Percentiles rank a stretch among this genome's conserved stretches.
phyloP scores from a whole-genome alignment of 2,113 vertebrate species.

The Sitta europaea region DNA sequence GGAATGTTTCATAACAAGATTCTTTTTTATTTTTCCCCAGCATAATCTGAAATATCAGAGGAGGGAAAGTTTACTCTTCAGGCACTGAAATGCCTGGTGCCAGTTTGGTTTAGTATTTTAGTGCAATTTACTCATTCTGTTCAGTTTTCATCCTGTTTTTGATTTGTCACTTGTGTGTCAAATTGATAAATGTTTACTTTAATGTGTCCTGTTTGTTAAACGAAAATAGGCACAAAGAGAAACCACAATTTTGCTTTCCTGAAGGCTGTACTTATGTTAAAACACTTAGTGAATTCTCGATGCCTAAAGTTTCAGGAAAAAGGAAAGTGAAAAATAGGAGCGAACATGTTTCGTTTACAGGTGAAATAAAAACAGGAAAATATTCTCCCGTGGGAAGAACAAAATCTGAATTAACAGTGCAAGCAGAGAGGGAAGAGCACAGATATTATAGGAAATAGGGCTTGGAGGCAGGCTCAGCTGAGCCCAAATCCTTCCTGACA shows the following conservation, averaged over 20 bases:
- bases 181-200: background rate
- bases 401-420: background rate
- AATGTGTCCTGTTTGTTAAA: background rate
- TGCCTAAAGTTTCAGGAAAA: background rate
- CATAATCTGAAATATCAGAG: background rate
- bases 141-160: background rate
- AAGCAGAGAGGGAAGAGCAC: background rate
- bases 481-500: conserved; percentile 24
- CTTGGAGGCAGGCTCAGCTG: conserved; percentile 12
- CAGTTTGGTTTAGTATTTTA: background rate
- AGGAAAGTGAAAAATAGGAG: background rate
- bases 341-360: background rate
- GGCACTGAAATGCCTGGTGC: background rate
- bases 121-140: background rate
- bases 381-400: accelerated
- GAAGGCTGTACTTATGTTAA: background rate
- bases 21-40: accelerated
- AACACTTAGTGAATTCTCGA: background rate
- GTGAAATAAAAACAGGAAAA: background rate
- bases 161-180: background rate
- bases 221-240: background rate
- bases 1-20: background rate
- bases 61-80: background rate
- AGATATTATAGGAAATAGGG: background rate
- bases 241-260: background rate